phyloP scores from a whole-genome alignment of 2,888 invertebrate genomes.

The Acronicta aceris region DNA sequence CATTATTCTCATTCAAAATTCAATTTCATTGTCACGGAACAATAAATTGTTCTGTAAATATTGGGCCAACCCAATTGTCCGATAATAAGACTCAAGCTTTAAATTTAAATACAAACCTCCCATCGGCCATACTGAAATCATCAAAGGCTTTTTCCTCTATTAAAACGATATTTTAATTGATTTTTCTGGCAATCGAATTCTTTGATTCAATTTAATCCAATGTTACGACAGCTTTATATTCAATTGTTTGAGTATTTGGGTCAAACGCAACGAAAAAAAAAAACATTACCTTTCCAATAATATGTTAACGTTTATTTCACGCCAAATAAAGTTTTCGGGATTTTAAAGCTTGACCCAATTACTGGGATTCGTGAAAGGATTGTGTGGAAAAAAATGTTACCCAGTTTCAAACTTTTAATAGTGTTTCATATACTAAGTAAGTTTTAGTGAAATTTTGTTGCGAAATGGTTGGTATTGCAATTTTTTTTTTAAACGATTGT shows the following conservation, averaged over 20 bases:
- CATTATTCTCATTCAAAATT: background rate
- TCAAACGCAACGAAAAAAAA: too few relatives aligned
- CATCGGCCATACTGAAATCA: background rate
- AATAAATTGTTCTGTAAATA: constrained; percentile 8
- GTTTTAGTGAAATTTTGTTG: constrained; percentile 1
- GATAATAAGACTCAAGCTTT: constrained; percentile 6
- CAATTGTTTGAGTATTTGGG: too few relatives aligned
- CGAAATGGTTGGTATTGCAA: too few relatives aligned
- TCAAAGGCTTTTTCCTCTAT: constrained; percentile 9
- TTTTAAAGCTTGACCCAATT: constrained; percentile 27
- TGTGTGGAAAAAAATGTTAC: background rate
- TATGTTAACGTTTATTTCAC: constrained; percentile 1
- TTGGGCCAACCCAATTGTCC: background rate
- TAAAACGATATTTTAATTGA: constrained; percentile 15
- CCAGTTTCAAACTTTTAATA: constrained; percentile 1
- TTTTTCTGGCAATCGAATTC: constrained; percentile 18
- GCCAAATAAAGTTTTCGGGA: constrained; percentile 7
- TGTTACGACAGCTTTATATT: too few relatives aligned
- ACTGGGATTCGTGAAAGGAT: constrained; percentile 1
- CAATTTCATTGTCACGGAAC: constrained; percentile 4
- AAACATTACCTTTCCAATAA: background rate
- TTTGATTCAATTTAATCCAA: constrained; percentile 21
- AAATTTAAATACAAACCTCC: constrained; percentile 25
- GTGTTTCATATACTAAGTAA: too few relatives aligned
- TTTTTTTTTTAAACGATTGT: too few relatives aligned